These are phyloP conservation scores for Dendroctonus ponderosae DNA, from an alignment of 1,140 invertebrate species.

Conservation along the genomic window DNA sequence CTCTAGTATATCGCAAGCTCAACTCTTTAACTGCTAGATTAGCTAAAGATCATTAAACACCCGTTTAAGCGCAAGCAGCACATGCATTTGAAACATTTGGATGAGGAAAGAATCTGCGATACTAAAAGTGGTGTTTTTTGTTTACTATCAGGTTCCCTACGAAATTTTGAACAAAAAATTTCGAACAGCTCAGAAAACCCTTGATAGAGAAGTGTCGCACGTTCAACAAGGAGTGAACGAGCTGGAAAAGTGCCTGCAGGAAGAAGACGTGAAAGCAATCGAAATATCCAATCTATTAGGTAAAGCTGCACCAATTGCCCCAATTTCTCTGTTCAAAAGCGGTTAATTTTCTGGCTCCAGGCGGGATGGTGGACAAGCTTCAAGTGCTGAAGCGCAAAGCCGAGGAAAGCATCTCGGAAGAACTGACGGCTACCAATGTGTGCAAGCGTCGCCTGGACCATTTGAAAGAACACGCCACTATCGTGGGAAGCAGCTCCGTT, in stretches of 20 bases:
- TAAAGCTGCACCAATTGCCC: neutral
- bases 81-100: too few relatives aligned
- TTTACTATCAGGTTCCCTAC: conserved; percentile 81
- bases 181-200: conserved; percentile 86
- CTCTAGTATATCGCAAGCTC: neutral
- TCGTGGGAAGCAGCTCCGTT: conserved; percentile 1
- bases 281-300: conserved; percentile 76
- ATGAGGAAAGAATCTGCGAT: neutral
- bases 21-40: neutral
- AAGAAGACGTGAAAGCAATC: conserved; percentile 56
- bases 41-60: neutral
- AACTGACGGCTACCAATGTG: conserved; percentile 80
- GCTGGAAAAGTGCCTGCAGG: conserved; percentile 71
- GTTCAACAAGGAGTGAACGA: conserved; percentile 76
- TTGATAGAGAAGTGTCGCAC: conserved; percentile 91
- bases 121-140: neutral
- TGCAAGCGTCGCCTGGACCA: conserved; percentile 91
- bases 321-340: too few relatives aligned
- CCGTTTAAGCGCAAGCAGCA: neutral
- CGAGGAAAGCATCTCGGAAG: conserved; percentile 88
- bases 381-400: conserved; percentile 92
- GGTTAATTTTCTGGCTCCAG: conserved; percentile 41
- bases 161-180: conserved; percentile 98
- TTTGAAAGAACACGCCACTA: conserved; percentile 72
- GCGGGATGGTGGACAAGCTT: conserved; percentile 84